phyloP scores from a whole-genome alignment of 1,140 invertebrate species.

The Bombyx mandarina region DNA sequence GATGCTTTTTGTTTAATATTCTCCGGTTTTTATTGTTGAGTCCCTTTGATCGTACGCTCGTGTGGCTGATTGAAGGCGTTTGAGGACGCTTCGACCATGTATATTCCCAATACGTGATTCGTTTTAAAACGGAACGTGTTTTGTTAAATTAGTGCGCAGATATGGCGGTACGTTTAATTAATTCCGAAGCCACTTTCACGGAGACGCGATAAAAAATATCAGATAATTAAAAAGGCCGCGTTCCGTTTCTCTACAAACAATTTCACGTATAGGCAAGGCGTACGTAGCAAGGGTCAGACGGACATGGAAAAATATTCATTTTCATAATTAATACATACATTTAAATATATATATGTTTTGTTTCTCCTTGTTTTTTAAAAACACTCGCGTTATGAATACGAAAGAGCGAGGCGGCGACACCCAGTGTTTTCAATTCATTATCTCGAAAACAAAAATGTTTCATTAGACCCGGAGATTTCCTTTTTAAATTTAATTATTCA shows the following conservation, averaged over 20 bases:
- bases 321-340: constrained; percentile 39
- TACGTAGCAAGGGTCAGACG: constrained; percentile 25
- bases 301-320: constrained; percentile 3
- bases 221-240: too few relatives aligned
- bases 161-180: too few relatives aligned
- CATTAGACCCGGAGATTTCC: constrained; percentile 66
- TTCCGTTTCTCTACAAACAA: constrained; percentile 1
- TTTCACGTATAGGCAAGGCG: constrained; percentile 20
- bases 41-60: constrained; percentile 41
- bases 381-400: constrained; percentile 51
- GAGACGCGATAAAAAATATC: too few relatives aligned
- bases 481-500: constrained; percentile 70
- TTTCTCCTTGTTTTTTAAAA: constrained; percentile 20
- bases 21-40: constrained; percentile 36
- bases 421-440: constrained; percentile 70
- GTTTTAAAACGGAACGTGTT: too few relatives aligned
- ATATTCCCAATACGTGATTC: too few relatives aligned
- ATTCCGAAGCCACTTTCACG: too few relatives aligned
- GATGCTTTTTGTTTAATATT: constrained; percentile 59
- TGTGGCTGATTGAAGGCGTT: constrained; percentile 55
- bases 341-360: constrained; percentile 22
- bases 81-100: not conserved
- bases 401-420: constrained; percentile 53
- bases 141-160: too few relatives aligned
- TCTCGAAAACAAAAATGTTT: constrained; percentile 68